Evolutionary conservation across 2,797 vertebrate species (phyloP).

Genomic region (Acomys russatus): DNA sequence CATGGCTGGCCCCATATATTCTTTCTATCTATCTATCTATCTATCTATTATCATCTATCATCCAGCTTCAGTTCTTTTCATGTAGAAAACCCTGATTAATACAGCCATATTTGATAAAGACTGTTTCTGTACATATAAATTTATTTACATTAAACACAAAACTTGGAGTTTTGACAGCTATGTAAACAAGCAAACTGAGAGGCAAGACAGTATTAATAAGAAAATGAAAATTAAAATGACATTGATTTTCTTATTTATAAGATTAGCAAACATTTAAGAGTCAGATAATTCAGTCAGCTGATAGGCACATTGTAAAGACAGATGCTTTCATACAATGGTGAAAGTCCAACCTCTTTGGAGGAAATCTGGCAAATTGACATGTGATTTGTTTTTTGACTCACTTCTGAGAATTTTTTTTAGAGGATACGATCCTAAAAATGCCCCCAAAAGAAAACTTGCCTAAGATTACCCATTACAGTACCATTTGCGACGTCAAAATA

Average conservation of each 20-base stretch:
- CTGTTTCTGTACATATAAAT: slow-evolving; percentile 17
- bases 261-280: slow-evolving; percentile 35
- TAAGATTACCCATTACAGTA: neutral
- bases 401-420: slow-evolving; percentile 39
- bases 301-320: neutral
- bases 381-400: neutral
- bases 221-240: slow-evolving; percentile 49
- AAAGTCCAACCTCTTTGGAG: neutral
- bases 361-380: neutral
- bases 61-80: neutral
- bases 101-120: neutral
- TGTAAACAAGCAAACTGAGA: slow-evolving; percentile 2
- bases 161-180: slow-evolving; percentile 17
- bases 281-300: neutral
- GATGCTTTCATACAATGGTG: neutral
- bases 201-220: slow-evolving; percentile 34
- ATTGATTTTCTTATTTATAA: slow-evolving; percentile 18
- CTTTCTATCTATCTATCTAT: neutral
- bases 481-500: slow-evolving; percentile 36
- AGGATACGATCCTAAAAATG: slow-evolving; percentile 44
- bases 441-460: neutral
- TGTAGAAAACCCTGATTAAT: neutral
- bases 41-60: neutral
- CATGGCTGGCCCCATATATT: too few relatives aligned
- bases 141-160: slow-evolving; percentile 33